Percentiles rank a stretch among this genome's conserved stretches.
Conservation (phyloP, 2,113 vertebrate species). For the Coreoperca whiteheadi region DNA sequence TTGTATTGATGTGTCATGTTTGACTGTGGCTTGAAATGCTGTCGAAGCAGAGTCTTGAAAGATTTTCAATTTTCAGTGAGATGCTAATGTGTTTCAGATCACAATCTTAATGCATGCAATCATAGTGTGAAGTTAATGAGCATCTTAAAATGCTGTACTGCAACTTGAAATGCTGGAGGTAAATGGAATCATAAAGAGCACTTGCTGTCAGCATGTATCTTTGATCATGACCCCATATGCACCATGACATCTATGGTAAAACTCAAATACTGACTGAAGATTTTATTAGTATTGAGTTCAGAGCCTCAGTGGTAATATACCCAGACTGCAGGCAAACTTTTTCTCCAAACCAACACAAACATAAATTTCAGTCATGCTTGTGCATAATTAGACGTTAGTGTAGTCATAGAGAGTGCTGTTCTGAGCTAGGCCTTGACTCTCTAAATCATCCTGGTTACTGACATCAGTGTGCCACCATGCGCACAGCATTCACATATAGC, state of each 20-base stretch:
- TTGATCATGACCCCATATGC: conserved; percentile 29
- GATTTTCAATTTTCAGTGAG: background rate
- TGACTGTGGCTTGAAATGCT: conserved; percentile 10
- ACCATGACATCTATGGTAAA: background rate
- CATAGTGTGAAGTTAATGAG: background rate
- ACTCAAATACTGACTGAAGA: background rate
- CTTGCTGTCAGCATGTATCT: background rate
- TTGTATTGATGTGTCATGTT: background rate
- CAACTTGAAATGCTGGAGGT: background rate
- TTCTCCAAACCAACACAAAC: background rate
- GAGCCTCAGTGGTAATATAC: conserved; percentile 21
- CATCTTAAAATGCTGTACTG: background rate
- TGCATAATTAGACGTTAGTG: conserved; percentile 29
- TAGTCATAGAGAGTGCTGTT: background rate
- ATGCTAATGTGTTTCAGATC: conserved; percentile 1
- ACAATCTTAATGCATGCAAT: background rate
- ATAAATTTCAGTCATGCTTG: conserved; percentile 16
- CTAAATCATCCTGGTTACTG: conserved; percentile 8
- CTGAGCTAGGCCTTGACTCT: conserved; percentile 20
- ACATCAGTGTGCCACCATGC: background rate
- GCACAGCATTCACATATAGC: background rate
- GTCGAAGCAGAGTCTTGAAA: background rate
- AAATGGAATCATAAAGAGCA: background rate
- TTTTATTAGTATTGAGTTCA: conserved; percentile 5
- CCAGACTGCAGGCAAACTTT: background rate